Evolutionary conservation across 2,113 vertebrate genomes (phyloP).

Genomic region (Heteronetta atricapilla): DNA sequence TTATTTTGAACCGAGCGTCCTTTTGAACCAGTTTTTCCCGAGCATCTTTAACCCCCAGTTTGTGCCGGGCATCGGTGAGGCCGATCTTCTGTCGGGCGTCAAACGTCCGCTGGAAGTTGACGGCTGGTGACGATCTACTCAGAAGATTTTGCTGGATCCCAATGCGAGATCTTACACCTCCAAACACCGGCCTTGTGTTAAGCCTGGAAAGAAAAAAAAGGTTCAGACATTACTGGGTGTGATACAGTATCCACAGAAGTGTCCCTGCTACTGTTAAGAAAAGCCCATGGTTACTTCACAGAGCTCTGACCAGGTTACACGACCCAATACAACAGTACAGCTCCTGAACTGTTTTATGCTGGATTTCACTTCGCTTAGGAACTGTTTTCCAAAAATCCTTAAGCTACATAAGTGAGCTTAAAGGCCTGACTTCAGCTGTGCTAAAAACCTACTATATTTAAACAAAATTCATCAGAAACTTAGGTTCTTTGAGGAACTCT

Average conservation of each 20-base stretch:
- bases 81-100: conserved; percentile 96
- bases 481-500: neutral
- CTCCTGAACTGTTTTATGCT: neutral
- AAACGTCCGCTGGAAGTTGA: conserved; percentile 80
- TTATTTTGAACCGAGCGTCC: conserved; percentile 93
- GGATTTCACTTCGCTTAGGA: neutral
- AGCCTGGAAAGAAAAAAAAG: conserved; percentile 52
- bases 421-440: neutral
- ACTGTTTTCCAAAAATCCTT: neutral
- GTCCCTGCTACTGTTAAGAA: neutral
- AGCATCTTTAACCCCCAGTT: conserved; percentile 91
- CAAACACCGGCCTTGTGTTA: conserved; percentile 70
- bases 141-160: conserved; percentile 75
- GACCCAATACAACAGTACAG: neutral
- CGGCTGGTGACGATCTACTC: conserved; percentile 42
- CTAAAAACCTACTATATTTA: neutral
- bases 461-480: neutral
- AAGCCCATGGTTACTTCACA: neutral
- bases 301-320: neutral
- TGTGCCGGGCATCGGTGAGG: conserved; percentile 85
- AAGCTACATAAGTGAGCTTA: neutral
- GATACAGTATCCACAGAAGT: neutral
- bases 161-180: conserved; percentile 76
- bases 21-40: conserved; percentile 92
- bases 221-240: neutral